Evolutionary conservation across 2,113 vertebrate species (phyloP), one percentile per base, ranked within the genome.

Genomic region (Orthonyx spaldingii): DNA sequence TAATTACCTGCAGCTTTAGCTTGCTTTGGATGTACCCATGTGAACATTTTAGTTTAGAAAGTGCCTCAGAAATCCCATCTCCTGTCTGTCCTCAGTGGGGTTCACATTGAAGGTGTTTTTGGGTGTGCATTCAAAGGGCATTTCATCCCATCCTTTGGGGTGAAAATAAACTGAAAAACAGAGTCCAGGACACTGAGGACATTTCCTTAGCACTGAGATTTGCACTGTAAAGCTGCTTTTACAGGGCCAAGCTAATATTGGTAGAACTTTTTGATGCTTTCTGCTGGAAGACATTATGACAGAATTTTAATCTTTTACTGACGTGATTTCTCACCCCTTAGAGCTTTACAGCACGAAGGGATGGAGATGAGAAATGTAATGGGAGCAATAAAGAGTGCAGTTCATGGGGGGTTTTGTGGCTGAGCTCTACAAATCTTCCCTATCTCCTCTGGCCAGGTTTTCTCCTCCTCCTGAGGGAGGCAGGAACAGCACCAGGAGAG

Each of bases 241-340:
- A 14, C 26, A 64, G 56, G 30, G 32, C 61, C 44, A 33, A 1
- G 0, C 19, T 26, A 6, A 35, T 2, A 1, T 2, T 57, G 49
- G 22, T 28, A 33, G 35, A 71, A 66, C 16, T 42, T 80, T n/a
- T 52, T 41, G 68, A 17, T 81, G 59, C 18, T 16, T 90, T 83
- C 79, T 88, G 68, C 47, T 90, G 68, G 11, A 32, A 60, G 80
- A 28, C 30, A 6, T 65, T 33, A 5, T 50, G 76, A 30, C 71
- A 35, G 10, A 46, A 42, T 24, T 83, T 77, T 71, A 26, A 89
- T 78, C 49, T 85, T 87, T 89, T 42, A 24, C 49, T 60, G 49
- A 30, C 3, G 0, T 37, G 16, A 19, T 85, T 95, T 87, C 88
- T 89, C 37, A 75, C 28, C 49, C 69, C 46, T 83, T 68, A 33